Evolutionary conservation across 2,797 vertebrate genomes (phyloP), one percentile per base, ranked within the genome.

Genomic region (Leptodactylus fallax): DNA sequence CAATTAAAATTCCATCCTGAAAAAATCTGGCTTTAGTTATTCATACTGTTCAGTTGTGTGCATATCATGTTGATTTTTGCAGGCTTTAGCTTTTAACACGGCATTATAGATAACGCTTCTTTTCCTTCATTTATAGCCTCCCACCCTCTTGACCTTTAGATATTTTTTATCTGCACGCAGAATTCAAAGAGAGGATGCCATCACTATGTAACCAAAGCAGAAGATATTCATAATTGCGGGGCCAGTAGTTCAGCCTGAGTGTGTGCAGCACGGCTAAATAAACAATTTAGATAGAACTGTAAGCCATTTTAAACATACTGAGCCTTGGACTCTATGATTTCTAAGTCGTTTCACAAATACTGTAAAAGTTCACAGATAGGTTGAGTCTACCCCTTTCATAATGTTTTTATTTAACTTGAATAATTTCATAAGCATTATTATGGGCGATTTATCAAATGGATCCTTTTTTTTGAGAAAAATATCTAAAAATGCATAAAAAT

Each of bases 181-280:
- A 92, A 91, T 90, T 93, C 92, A 90, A 90, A 91, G 90, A 90
- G 90, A 90, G 93, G 91, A 91, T 89, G 91, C 89, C 90, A 91
- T 90, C 90, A 92, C 90, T 89, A 91, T 90, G 88, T 5, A 88
- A 67, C 51, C 58, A 85, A 90, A 83, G 87, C 72, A 92, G 87
- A 90, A 87, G 91, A 91, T 91, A 91, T 87, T 91, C 92, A 90
- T 90, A 92, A 93, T 92, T 91, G 91, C 87, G 67, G 79, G 90
- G 92, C 87, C 91, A 90, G 74, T 89, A 93, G 93, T 92, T 92
- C 92, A 94, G 92, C 78, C 87, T 90, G 88, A 87, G 83, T 90
- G 72, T 89, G 84, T 27, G 0, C 91, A 92, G 90, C 90, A 87
- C 88, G 90, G 90, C 92, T 92, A 92, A 92, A 89, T 91, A 93